phyloP scores from a whole-genome alignment of 2,797 vertebrate species.

The Tympanoctomys barrerae region DNA sequence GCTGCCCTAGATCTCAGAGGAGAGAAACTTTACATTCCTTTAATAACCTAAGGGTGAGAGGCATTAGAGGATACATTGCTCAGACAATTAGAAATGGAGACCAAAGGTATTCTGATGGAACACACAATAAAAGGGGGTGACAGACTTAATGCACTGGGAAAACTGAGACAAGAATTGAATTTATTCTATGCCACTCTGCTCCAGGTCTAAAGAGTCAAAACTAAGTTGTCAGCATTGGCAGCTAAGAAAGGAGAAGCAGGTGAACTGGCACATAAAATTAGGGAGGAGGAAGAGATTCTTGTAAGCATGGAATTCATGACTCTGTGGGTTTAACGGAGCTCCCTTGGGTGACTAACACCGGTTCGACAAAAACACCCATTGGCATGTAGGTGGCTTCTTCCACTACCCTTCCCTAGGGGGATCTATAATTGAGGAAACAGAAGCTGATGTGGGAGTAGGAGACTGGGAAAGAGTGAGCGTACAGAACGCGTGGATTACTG shows the following conservation, averaged over 20 bases:
- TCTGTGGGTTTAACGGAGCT: conserved; percentile 40
- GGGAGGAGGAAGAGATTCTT: conserved; percentile 51
- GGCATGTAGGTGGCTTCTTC: neutral
- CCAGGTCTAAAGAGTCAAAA: conserved; percentile 44
- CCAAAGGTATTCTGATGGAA: conserved; percentile 62
- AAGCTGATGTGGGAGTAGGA: neutral
- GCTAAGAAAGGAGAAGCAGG: conserved; percentile 55
- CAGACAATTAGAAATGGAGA: conserved; percentile 75
- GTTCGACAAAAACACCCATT: neutral
- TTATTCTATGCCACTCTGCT: conserved; percentile 63
- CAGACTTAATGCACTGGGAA: conserved; percentile 69
- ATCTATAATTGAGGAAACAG: conserved; percentile 13
- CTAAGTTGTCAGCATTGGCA: conserved; percentile 50
- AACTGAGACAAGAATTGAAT: conserved; percentile 70
- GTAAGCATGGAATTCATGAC: conserved; percentile 65
- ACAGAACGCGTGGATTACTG: neutral
- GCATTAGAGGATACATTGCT: conserved; percentile 29
- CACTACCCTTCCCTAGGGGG: neutral
- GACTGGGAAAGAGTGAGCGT: neutral
- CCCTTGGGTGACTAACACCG: conserved; percentile 10
- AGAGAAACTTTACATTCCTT: conserved; percentile 53
- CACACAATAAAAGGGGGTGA: conserved; percentile 66
- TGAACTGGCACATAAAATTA: conserved; percentile 61
- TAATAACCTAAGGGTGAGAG: conserved; percentile 49
- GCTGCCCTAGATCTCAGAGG: conserved; percentile 14